Base-by-base conservation (phyloP, 2,797 vertebrate species). In the Aphelocoma californica region DNA sequence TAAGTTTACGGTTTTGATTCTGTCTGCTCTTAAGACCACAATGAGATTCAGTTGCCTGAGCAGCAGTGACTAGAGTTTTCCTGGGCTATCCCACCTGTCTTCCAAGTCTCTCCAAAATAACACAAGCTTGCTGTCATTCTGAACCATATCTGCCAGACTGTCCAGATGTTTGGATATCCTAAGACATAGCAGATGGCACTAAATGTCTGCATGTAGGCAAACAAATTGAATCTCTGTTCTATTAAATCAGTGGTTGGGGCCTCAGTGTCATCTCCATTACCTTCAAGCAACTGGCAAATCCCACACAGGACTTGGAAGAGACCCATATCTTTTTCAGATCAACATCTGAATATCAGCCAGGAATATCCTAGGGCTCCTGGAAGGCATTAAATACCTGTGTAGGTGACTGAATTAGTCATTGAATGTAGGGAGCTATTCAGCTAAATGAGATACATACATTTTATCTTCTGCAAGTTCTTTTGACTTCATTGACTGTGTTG, bases 171-270 rank as follows among this genome's bases (percentile, higher is more conserved):
- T 93, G 31, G 53, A 31, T 85, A 64, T 61, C 60, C 67, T 87
- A 82, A 93, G 34, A 89, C 67, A 70, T 44, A 84, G 53, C 78
- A 96, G 91, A 93, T 96, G 89, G 87, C 45, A 89, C 48, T 94
- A 85, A 87, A 89, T 53, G 18, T 67, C 71, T 91, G 56, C 74
- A 67, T 48, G 45, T 48, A 82, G 72, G 56, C 48, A 88, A 92
- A 95, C 84, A 93, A 94, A 95, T 70, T 80, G 48, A 60, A 86
- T 88, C 8, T 73, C 61, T 91, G 31, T 89, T 91, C 69, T 83
- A 12, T 32, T 74, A 13, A 88, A 61, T 42, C 28, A 54, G n/a
- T 56, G 31, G 5, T 24, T 66, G 40, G 53, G 25, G 28, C 14
- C 31, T 77, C 10, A 7, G 10, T 70, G 31, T 56, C 67, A 93